Evolutionary conservation across 2,113 vertebrate genomes (phyloP).

Genomic region (Balaeniceps rex): DNA sequence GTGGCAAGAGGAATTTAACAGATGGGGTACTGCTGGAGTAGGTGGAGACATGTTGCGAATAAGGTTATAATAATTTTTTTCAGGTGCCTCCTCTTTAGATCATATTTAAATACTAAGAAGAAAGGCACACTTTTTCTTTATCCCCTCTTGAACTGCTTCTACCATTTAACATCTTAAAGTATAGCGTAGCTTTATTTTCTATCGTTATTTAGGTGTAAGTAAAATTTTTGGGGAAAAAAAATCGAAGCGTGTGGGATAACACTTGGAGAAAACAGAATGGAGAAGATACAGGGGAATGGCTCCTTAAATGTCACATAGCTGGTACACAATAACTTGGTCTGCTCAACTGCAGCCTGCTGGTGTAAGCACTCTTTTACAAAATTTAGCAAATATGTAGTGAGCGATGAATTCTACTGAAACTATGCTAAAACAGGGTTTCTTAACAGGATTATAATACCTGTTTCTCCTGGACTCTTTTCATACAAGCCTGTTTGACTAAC

Average conservation of each 20-base stretch:
- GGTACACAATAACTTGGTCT: background rate
- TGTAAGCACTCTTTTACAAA: background rate
- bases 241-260: rapidly evolving
- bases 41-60: background rate
- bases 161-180: background rate
- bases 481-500: background rate
- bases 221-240: background rate
- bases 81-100: background rate
- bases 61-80: background rate
- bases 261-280: background rate
- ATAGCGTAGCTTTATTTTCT: background rate
- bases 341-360: background rate
- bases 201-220: background rate
- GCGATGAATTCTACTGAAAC: background rate
- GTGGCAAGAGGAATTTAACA: slow-evolving; percentile 2
- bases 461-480: background rate
- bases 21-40: background rate
- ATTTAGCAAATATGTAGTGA: background rate
- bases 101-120: background rate
- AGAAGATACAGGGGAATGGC: background rate
- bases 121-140: background rate
- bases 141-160: background rate
- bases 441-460: background rate
- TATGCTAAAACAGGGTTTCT: background rate
- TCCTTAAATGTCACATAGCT: background rate